Conservation (phyloP, 2,888 invertebrate species). For the Epistrophe eligans region DNA sequence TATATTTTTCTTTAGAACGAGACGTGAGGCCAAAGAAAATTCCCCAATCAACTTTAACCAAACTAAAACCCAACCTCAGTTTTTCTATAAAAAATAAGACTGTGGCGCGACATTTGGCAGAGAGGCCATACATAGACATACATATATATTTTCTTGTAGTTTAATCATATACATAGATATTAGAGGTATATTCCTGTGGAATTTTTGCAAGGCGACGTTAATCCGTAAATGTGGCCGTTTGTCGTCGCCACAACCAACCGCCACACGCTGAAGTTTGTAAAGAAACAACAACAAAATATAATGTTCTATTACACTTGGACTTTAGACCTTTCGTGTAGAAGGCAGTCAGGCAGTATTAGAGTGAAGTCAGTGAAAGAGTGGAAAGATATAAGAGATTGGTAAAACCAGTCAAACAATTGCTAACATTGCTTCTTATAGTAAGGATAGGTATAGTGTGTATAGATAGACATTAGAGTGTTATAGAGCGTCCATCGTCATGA, state of each 20-base stretch:
- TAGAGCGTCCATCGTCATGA: constrained; percentile 27
- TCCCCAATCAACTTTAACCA: constrained; percentile 60
- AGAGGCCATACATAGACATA: constrained; percentile 10
- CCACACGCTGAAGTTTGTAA: constrained; percentile 4
- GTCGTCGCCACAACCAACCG: constrained; percentile 13
- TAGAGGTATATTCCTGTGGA: constrained; percentile 47
- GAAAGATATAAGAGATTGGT: constrained; percentile 59
- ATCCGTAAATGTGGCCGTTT: constrained; percentile 59
- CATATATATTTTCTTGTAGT: constrained; percentile 34
- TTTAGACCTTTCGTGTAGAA: constrained; percentile 71
- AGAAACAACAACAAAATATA: neutral
- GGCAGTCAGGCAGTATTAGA: constrained; percentile 1
- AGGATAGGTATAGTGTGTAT: neutral
- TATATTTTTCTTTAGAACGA: constrained; percentile 61
- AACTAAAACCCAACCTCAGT: constrained; percentile 60
- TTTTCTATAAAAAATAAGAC: neutral
- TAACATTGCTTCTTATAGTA: constrained; percentile 59
- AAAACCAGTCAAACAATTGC: constrained; percentile 70
- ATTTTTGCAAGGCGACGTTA: constrained; percentile 70
- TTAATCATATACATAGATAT: neutral
- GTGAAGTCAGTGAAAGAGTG: constrained; percentile 36
- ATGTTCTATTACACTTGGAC: constrained; percentile 66
- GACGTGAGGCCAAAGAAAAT: constrained; percentile 74
- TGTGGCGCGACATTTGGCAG: constrained; percentile 72
- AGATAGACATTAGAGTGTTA: constrained; percentile 40